Percentiles rank a stretch among this genome's conserved stretches.
Evolutionary conservation across 2,888 invertebrate genomes (phyloP).

Genomic region (Ctenicera cuprea): DNA sequence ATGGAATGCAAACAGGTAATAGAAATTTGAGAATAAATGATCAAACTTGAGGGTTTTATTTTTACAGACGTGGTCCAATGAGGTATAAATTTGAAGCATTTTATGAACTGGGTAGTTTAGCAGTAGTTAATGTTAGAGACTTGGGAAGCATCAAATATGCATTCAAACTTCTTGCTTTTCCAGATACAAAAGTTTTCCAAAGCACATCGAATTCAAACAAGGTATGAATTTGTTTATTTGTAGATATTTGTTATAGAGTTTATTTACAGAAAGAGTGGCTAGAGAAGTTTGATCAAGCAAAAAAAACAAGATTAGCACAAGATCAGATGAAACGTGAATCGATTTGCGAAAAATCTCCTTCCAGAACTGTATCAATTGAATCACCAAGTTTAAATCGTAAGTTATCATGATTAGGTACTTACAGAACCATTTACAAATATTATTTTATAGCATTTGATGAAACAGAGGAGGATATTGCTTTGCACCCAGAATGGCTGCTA

Average conservation of each 20-base stretch:
- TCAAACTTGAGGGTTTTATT: neutral
- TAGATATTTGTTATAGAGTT: neutral
- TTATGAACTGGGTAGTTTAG: slow-evolving; percentile 91
- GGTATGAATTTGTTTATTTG: slow-evolving; percentile 57
- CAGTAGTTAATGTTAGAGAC: slow-evolving; percentile 95
- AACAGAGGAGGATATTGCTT: slow-evolving; percentile 67
- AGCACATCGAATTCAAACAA: slow-evolving; percentile 83
- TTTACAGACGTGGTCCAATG: slow-evolving; percentile 80
- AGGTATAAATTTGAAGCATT: slow-evolving; percentile 89
- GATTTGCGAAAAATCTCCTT: slow-evolving; percentile 71
- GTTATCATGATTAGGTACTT: slow-evolving; percentile 46
- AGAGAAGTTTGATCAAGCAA: slow-evolving; percentile 92
- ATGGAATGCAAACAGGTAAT: slow-evolving; percentile 80
- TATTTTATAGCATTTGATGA: slow-evolving; percentile 70
- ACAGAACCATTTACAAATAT: neutral
- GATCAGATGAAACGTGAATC: slow-evolving; percentile 74
- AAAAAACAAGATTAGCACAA: slow-evolving; percentile 84
- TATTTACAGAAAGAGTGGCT: slow-evolving; percentile 89
- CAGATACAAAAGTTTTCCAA: slow-evolving; percentile 94
- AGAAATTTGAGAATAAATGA: slow-evolving; percentile 12
- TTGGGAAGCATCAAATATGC: slow-evolving; percentile 93
- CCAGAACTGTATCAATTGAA: slow-evolving; percentile 72
- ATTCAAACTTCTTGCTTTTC: slow-evolving; percentile 95
- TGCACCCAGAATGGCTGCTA: slow-evolving; percentile 88
- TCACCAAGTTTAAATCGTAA: slow-evolving; percentile 71